Percentiles rank a stretch among this genome's conserved stretches.
phyloP scores from a whole-genome alignment of 2,888 invertebrate species.

The Hypercompe scribonia region DNA sequence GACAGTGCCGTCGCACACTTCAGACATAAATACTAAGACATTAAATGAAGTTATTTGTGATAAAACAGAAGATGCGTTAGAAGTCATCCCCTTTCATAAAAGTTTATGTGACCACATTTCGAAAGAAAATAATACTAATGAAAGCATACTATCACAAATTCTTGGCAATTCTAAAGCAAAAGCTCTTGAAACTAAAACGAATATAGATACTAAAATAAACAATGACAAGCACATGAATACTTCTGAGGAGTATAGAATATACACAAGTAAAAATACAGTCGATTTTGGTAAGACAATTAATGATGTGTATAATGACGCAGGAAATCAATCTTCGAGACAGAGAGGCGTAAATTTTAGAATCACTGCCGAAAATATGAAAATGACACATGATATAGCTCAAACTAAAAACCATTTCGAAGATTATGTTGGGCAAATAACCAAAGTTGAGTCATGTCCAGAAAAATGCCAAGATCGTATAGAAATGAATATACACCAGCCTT shows the following conservation, averaged over 20 bases:
- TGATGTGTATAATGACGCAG: background rate
- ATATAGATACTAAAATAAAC: background rate
- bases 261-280: background rate
- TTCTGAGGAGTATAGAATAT: background rate
- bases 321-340: background rate
- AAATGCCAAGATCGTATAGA: background rate
- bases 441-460: background rate
- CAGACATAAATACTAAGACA: background rate
- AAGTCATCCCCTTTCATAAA: slow-evolving; percentile 36
- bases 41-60: background rate
- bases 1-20: background rate
- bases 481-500: background rate
- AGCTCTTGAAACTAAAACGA: background rate
- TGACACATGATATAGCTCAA: slow-evolving; percentile 61
- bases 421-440: background rate
- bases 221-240: background rate
- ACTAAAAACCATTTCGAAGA: slow-evolving; percentile 24
- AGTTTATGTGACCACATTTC: slow-evolving; percentile 46
- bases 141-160: slow-evolving; percentile 12
- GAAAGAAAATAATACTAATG: slow-evolving; percentile 19
- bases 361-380: slow-evolving; percentile 57
- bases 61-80: background rate
- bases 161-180: background rate
- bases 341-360: slow-evolving; percentile 59
- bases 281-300: background rate